A percentile compares a stretch with the other conserved stretches of the same genome.
Evolutionary conservation across 2,888 invertebrate species (phyloP).

Genomic region (Minunthozetes semirufus): DNA sequence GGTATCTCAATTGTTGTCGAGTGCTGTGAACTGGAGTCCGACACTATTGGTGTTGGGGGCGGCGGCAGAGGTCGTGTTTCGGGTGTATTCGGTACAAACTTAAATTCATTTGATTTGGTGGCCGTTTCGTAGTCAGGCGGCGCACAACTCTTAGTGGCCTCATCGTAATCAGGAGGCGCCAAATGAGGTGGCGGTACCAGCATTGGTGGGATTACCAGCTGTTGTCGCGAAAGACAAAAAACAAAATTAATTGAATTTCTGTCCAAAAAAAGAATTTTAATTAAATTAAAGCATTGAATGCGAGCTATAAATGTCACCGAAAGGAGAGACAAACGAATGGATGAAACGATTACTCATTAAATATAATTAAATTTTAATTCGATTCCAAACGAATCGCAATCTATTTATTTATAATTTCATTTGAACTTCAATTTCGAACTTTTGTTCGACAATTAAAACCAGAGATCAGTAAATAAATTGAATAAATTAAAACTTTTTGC

Average conservation of each 20-base stretch:
- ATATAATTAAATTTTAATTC: too few species aligned
- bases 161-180: conserved; percentile 35
- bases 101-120: conserved; percentile 4
- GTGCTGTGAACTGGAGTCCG: neutral
- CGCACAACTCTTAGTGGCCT: conserved; percentile 33
- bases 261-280: neutral
- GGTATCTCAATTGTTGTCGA: neutral
- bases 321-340: too few species aligned
- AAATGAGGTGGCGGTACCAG: conserved; percentile 32
- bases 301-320: too few species aligned
- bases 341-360: too few species aligned
- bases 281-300: neutral
- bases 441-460: too few species aligned
- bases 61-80: neutral
- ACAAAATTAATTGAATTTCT: neutral
- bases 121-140: conserved; percentile 37
- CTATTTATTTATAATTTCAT: too few species aligned
- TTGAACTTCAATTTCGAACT: too few species aligned
- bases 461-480: too few species aligned
- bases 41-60: neutral
- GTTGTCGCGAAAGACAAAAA: neutral
- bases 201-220: conserved; percentile 6
- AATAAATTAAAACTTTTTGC: too few species aligned
- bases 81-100: conserved; percentile 19
- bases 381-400: too few species aligned